Evolutionary conservation across 2,797 vertebrate species (phyloP).

Genomic region (Oreochromis grahami): DNA sequence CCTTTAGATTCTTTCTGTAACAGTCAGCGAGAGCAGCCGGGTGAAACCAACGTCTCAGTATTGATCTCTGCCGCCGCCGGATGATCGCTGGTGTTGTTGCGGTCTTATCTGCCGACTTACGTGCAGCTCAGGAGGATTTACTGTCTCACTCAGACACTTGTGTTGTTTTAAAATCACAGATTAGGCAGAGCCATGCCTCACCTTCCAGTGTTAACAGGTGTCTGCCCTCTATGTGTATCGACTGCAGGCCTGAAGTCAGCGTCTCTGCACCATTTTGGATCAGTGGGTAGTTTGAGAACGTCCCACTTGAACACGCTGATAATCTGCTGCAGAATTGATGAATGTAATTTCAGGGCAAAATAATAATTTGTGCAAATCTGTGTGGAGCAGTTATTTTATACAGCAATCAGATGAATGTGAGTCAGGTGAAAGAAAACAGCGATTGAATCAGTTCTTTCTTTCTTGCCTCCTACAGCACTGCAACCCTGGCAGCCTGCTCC

Average conservation of each 20-base stretch:
- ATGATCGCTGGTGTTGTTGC: background rate
- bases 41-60: background rate
- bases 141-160: background rate
- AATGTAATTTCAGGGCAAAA: background rate
- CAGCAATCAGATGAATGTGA: background rate
- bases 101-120: background rate
- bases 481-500: background rate
- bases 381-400: background rate
- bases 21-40: background rate
- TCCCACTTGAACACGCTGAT: constrained; percentile 4
- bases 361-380: background rate
- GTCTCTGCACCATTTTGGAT: background rate
- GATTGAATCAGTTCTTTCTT: background rate
- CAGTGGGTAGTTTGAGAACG: constrained; percentile 28
- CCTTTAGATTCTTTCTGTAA: background rate
- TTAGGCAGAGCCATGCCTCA: background rate
- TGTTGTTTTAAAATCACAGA: background rate
- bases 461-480: background rate
- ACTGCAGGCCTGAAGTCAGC: background rate
- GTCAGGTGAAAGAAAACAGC: background rate
- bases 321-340: background rate
- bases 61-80: background rate
- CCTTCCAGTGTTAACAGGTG: background rate
- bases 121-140: background rate
- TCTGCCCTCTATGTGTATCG: background rate